Base-by-base conservation (phyloP, 2,797 vertebrate species). In the Peromyscus nudipes region DNA sequence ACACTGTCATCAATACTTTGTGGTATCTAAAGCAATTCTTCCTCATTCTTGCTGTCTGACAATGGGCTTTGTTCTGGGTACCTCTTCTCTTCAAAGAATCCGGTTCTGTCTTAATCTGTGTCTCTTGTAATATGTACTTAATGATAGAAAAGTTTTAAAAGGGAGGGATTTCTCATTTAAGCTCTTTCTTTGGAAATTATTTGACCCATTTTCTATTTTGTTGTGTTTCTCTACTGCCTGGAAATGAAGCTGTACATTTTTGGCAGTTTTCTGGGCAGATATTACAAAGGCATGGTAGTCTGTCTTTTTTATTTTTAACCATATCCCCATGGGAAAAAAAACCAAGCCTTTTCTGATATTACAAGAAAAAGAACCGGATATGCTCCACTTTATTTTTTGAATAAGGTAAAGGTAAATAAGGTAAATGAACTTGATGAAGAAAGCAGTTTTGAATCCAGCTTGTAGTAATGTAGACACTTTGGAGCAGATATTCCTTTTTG, bases 141-240 rank as follows among this genome's bases (percentile, higher is more conserved):
- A 95, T 84, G 93, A 79, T 83, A 95, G 89, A 57, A 69, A 83
- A 76, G 37, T 71, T 95, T 93, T 86, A 89, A 96, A 96, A 88
- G 94, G 85, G n/a, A 73, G 92, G 67, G 46, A 62, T 89, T 89
- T 95, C 49, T 91, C n/a, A 89, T 57, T 43, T 84, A 60, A 89
- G 77, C 49, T 81, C 67, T 96, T 89, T 86, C 75, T 96, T 97
- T 95, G 73, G 89, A 76, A 89, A 84, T 97, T 86, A 89, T 96
- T 86, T 97, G 91, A 96, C 67, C 83, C 43, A 94, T 94, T 96
- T 97, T 93, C 87, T 96, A 8, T 91, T 94, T 91, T 37, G 46
- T 64, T 95, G 69, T 93, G 17, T 57, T 57, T 95, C 73, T 86
- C 4, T 1, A n/a, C 67, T 87, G 62, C 83, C 81, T 96, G 55